Evolutionary conservation across 2,888 invertebrate species (phyloP).

Genomic region (Eupithecia subumbrata): DNA sequence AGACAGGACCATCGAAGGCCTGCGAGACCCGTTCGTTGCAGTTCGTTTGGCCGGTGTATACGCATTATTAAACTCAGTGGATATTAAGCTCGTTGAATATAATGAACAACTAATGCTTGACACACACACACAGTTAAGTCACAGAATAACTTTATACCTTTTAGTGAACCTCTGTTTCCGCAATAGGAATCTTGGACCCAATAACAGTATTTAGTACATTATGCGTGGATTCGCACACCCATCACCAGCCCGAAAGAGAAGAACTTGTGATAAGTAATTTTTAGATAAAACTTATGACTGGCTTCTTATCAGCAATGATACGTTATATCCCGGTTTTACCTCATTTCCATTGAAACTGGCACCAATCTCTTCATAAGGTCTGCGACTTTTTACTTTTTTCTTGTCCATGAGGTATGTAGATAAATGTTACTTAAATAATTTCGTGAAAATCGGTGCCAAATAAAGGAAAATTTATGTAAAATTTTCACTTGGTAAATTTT

Average conservation of each 20-base stretch:
- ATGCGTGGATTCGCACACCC: too few relatives aligned
- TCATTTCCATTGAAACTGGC: constrained; percentile 87
- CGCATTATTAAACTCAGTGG: too few relatives aligned
- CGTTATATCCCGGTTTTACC: constrained; percentile 48
- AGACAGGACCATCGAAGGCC: too few relatives aligned
- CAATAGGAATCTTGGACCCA: background rate
- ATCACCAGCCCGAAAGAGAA: background rate
- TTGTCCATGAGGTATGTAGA: constrained; percentile 19
- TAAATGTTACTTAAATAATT: constrained; percentile 9
- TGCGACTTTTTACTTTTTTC: constrained; percentile 48
- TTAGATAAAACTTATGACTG: background rate
- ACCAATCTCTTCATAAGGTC: constrained; percentile 86
- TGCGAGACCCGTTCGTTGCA: too few relatives aligned
- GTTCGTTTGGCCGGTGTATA: too few relatives aligned
- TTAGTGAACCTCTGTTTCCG: background rate
- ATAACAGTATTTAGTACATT: background rate
- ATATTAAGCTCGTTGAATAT: too few relatives aligned
- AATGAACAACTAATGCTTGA: too few relatives aligned
- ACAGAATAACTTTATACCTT: background rate
- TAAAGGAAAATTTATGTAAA: background rate
- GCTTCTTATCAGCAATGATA: background rate
- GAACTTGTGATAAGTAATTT: too few relatives aligned
- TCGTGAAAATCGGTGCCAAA: background rate
- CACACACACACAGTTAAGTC: too few relatives aligned
- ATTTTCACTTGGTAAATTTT: background rate